Percentiles rank a stretch among this genome's conserved stretches.
Conservation (phyloP, 2,888 invertebrate species). For the Sarcophaga subvicina region DNA sequence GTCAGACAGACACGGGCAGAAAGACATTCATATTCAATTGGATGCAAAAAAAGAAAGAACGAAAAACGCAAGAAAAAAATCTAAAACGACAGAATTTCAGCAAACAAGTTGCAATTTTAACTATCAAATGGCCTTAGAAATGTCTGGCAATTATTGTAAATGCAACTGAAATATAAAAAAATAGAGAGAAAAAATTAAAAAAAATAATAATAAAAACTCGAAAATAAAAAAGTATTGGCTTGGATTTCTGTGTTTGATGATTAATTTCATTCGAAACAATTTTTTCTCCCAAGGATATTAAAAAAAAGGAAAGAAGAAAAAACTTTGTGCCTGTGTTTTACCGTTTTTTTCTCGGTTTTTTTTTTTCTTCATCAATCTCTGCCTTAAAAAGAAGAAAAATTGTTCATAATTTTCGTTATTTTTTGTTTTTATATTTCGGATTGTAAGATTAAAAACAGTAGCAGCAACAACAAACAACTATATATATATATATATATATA, state of each 20-base stretch:
- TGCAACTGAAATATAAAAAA: background rate
- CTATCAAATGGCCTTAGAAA: constrained; percentile 58
- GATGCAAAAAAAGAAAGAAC: background rate
- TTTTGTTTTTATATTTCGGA: constrained; percentile 30
- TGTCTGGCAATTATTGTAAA: constrained; percentile 43
- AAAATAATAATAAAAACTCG: background rate
- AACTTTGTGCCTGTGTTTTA: background rate
- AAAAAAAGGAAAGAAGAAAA: background rate
- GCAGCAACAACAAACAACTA: background rate
- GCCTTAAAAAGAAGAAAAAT: constrained; percentile 37
- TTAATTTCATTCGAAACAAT: constrained; percentile 40
- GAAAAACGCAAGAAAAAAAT: constrained; percentile 28
- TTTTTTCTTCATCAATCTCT: background rate
- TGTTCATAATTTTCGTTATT: constrained; percentile 45
- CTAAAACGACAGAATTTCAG: constrained; percentile 38
- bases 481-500: no score
- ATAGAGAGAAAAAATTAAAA: background rate
- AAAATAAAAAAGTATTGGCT: background rate
- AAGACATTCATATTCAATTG: background rate
- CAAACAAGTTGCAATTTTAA: constrained; percentile 51
- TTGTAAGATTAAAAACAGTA: constrained; percentile 3
- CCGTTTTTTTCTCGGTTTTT: background rate
- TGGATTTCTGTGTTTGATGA: constrained; percentile 27
- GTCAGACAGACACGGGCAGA: constrained; percentile 14
- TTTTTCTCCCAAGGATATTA: constrained; percentile 47